phyloP scores from a whole-genome alignment of 2,888 invertebrate genomes.

The Mellilla xanthometata region DNA sequence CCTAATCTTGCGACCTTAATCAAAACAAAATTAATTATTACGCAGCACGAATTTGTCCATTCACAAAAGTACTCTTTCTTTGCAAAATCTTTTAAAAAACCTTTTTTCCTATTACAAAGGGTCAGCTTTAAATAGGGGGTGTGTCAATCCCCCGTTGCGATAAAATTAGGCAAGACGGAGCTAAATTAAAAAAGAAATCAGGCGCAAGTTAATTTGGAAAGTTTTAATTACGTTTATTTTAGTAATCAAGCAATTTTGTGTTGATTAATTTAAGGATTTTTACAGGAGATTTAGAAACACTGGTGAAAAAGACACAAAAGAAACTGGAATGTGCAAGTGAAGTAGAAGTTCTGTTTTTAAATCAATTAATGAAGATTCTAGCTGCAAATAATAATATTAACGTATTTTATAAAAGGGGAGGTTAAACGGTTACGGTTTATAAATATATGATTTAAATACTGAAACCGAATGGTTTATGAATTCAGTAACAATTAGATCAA shows the following conservation, averaged over 20 bases:
- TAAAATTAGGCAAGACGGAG: slow-evolving; percentile 71
- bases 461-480: too few relatives aligned
- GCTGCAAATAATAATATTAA: too few relatives aligned
- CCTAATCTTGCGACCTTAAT: slow-evolving; percentile 15
- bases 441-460: too few relatives aligned
- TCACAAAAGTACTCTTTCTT: slow-evolving; percentile 26
- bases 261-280: slow-evolving; percentile 61
- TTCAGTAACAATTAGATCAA: too few relatives aligned
- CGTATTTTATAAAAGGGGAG: too few relatives aligned
- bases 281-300: slow-evolving; percentile 29
- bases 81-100: slow-evolving; percentile 37
- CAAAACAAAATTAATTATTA: slow-evolving; percentile 34
- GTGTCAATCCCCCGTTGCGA: slow-evolving; percentile 73
- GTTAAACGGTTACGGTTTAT: too few relatives aligned
- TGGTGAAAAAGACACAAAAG: slow-evolving; percentile 20
- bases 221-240: slow-evolving; percentile 82
- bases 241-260: slow-evolving; percentile 65
- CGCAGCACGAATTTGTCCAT: slow-evolving; percentile 27
- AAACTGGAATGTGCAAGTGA: too few relatives aligned
- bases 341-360: too few relatives aligned
- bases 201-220: slow-evolving; percentile 73
- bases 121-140: slow-evolving; percentile 62
- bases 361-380: too few relatives aligned
- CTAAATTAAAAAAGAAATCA: slow-evolving; percentile 81
- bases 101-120: slow-evolving; percentile 64